These are phyloP conservation scores for Aphelenchoides avenae DNA, from an alignment of 1,140 invertebrate genomes.

Conservation along the genomic window DNA sequence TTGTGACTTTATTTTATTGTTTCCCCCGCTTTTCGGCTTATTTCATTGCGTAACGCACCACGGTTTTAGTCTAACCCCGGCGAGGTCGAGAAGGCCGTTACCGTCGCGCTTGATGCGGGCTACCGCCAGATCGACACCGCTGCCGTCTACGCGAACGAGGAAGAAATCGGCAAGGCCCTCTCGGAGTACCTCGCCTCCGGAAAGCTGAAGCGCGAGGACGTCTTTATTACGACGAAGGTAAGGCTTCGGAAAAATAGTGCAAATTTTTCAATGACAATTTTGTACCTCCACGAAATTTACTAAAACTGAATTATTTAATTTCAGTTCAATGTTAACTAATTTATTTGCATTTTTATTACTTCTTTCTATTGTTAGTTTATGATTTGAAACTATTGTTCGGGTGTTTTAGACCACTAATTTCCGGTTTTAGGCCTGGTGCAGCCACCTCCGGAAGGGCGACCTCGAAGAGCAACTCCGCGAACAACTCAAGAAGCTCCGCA, in stretches of 20 bases:
- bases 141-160: conserved; percentile 74
- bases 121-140: conserved; percentile 65
- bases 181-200: conserved; percentile 71
- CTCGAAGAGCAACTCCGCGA: conserved; percentile 71
- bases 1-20: too few species aligned
- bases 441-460: conserved; percentile 64
- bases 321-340: too few species aligned
- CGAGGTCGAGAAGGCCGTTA: conserved; percentile 31
- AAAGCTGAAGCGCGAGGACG: conserved; percentile 70
- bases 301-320: too few species aligned
- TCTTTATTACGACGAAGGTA: conserved; percentile 78
- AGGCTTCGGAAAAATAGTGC: conserved; percentile 4
- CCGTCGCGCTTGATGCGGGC: conserved; percentile 33
- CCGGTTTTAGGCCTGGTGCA: conserved; percentile 60
- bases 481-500: conserved; percentile 70
- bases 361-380: too few species aligned
- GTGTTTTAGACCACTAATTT: too few species aligned
- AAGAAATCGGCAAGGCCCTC: conserved; percentile 71
- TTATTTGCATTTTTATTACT: too few species aligned
- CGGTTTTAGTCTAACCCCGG: conserved; percentile 16
- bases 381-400: too few species aligned
- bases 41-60: too few species aligned
- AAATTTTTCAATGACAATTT: conserved; percentile 7
- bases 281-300: neutral
- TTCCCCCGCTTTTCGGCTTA: too few species aligned